Percentiles rank a stretch among this genome's conserved stretches.
Conservation (phyloP, 1,140 invertebrate species). For the Notospermus geniculatus region DNA sequence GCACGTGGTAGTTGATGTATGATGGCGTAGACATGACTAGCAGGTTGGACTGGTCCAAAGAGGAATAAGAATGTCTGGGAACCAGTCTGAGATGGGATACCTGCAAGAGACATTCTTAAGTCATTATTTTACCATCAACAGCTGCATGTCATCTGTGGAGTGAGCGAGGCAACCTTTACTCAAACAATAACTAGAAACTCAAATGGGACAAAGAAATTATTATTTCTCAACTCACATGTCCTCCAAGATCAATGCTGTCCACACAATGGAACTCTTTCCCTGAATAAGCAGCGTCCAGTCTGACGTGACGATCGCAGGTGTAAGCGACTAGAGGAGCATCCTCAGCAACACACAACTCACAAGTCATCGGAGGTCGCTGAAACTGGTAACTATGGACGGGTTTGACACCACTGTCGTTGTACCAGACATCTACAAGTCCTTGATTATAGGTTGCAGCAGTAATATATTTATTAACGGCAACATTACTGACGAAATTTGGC, state of each 20-base stretch:
- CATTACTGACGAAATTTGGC: conserved; percentile 21
- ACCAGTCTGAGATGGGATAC: not conserved
- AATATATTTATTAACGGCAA: not conserved
- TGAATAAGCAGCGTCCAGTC: not conserved
- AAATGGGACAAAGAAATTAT: no score
- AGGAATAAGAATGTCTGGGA: no score
- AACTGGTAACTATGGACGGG: conserved; percentile 25
- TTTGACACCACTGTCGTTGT: conserved; percentile 26
- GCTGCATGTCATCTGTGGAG: no score
- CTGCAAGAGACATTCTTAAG: not conserved
- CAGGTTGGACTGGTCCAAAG: no score
- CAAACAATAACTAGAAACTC: no score
- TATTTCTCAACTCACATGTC: no score
- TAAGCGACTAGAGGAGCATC: conserved; percentile 12
- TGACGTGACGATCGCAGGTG: conserved; percentile 15
- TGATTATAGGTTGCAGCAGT: not conserved
- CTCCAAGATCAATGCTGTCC: no score
- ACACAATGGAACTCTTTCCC: no score
- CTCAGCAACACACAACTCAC: conserved; percentile 9
- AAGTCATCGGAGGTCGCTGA: not conserved
- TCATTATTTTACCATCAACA: no score
- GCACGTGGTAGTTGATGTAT: no score
- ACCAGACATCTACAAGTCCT: conserved; percentile 35
- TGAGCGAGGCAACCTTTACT: no score
- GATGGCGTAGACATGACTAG: no score